phyloP scores from a whole-genome alignment of 1,140 invertebrate genomes.

The Sycobia sp. region DNA sequence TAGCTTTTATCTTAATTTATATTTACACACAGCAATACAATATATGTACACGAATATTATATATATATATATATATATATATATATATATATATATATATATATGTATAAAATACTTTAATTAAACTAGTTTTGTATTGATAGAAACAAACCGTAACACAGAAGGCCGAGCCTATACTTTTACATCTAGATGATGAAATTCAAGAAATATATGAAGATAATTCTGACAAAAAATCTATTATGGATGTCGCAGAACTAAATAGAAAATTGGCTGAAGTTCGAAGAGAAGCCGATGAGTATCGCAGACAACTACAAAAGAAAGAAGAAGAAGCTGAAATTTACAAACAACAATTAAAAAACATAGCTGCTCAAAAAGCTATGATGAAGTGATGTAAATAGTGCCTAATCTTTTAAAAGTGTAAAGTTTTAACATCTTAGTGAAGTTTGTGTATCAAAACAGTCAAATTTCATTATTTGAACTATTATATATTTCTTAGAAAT shows the following conservation, averaged over 20 bases:
- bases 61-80: background rate
- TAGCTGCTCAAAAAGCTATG: constrained; percentile 47
- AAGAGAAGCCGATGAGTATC: constrained; percentile 61
- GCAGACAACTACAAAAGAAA: constrained; percentile 61
- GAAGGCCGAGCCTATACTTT: constrained; percentile 45
- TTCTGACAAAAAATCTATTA: constrained; percentile 43
- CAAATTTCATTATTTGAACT: constrained; percentile 19
- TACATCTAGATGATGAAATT: constrained; percentile 54
- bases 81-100: too few relatives aligned
- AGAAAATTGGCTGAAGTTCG: constrained; percentile 61
- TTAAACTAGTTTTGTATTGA: background rate
- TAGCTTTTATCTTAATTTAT: too few relatives aligned
- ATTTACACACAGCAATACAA: background rate
- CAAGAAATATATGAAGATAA: constrained; percentile 55
- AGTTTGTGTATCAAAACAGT: constrained; percentile 18
- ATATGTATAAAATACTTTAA: too few relatives aligned
- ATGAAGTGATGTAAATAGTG: constrained; percentile 38
- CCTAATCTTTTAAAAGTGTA: constrained; percentile 17
- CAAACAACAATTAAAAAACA: constrained; percentile 60
- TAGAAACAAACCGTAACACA: constrained; percentile 39
- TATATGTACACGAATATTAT: background rate
- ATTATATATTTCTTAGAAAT: constrained; percentile 3
- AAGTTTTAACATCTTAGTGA: constrained; percentile 25
- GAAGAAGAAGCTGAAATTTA: constrained; percentile 64
- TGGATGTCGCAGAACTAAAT: constrained; percentile 58